Conservation (phyloP, 2,797 vertebrate species). For the Glyptemys insculpta region DNA sequence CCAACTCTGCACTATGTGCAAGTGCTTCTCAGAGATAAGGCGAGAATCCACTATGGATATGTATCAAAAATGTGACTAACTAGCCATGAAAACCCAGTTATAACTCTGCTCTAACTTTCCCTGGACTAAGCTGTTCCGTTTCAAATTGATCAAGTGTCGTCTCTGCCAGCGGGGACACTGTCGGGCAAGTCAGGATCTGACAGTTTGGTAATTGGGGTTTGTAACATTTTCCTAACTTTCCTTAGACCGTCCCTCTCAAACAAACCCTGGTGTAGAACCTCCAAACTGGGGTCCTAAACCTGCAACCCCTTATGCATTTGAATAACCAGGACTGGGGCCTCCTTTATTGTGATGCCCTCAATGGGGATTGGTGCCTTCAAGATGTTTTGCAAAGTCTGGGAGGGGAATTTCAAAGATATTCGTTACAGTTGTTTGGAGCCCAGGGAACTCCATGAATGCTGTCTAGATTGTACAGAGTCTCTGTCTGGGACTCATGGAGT, state of each 20-base stretch:
- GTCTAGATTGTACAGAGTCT: not conserved
- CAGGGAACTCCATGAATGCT: not conserved
- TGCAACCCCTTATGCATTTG: not conserved
- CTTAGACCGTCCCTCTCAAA: not conserved
- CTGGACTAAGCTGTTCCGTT: not conserved
- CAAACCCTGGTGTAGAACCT: not conserved
- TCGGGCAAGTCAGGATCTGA: not conserved
- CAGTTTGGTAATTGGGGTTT: not conserved
- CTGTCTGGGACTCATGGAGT: not conserved
- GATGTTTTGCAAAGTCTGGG: not conserved
- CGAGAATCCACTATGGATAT: slow-evolving; percentile 52
- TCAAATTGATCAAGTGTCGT: rapidly evolving
- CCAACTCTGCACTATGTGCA: slow-evolving; percentile 29
- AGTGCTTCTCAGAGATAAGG: slow-evolving; percentile 68
- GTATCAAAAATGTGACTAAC: slow-evolving; percentile 38
- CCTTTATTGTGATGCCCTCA: not conserved
- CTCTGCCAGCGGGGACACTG: not conserved
- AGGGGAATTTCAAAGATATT: not conserved
- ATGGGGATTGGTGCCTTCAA: not conserved
- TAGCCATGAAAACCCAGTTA: not conserved
- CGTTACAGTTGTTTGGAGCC: rapidly evolving
- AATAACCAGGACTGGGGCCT: not conserved
- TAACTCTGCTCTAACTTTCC: not conserved
- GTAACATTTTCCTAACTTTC: not conserved
- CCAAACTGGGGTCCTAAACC: not conserved